Base-by-base conservation (phyloP, 1,140 invertebrate genomes). In the Hestina assimilis region DNA sequence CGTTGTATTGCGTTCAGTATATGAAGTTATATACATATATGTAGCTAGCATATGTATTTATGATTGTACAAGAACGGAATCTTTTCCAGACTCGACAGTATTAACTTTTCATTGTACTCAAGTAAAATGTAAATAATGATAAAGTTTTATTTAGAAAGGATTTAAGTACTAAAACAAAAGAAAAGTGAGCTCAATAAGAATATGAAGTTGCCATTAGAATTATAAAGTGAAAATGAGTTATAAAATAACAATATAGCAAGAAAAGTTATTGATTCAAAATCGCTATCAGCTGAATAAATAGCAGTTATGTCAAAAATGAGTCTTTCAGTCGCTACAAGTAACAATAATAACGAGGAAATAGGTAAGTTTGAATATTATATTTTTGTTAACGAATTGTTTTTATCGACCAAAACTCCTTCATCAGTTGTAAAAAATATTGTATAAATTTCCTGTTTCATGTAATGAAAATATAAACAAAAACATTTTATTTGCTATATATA, bases 281-380 rank as follows among this genome's bases (percentile, higher is more conserved):
- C 1, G 17, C 2, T 28, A 43, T 23, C n/a, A 4, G 15, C 14
- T 35, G 45, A n/a, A 19, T 23, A 46, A 29, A 48, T 9, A 31
- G 31, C 45, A 56, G 21, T 58, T 42, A 50, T 62, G 48, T 58
- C 54, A 26, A 75, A 77, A 68, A 81, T 81, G 75, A 80, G 74
- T 63, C 53, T 74, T 19, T 72, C 69, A 45, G 57, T 72, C 20
- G 50, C 70, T 38, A 51, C 59, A 1, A 47, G 33, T 42, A 60
- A 29, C 33, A 46, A 61, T 51, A 72, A 72, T 55, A 72, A 67
- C 61, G 80, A 83, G 28, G 80, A 83, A 72, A 63, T 81, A 45
- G 79, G 78, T 83, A 74, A 81, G 79, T 78, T 54, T 35, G 14
- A 24, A 3, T 21, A 12, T 19, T 9, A 28, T 28, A 2, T 28